Conservation (phyloP, 1,140 invertebrate species). For the Caenorhabditis elegans region DNA sequence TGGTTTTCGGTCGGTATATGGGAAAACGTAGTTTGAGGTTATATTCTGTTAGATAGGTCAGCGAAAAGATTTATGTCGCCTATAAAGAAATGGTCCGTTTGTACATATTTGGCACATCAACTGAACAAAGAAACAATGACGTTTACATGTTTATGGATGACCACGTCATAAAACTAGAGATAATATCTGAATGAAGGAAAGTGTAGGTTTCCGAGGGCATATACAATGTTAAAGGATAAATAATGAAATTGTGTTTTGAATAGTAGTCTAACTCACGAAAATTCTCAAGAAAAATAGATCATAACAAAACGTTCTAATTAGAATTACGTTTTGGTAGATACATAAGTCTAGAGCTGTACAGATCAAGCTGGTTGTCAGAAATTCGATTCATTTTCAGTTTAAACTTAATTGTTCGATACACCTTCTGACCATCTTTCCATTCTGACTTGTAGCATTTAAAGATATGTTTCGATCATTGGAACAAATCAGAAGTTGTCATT, state of each 20-base stretch:
- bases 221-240: no score
- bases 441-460: neutral
- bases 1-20: neutral
- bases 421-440: neutral
- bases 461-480: neutral
- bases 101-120: neutral
- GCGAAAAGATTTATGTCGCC: neutral
- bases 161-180: neutral
- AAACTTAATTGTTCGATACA: neutral
- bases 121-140: neutral
- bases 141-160: neutral
- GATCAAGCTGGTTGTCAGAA: no score
- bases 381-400: neutral
- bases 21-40: neutral
- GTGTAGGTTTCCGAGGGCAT: no score
- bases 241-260: no score
- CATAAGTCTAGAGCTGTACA: no score
- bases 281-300: no score
- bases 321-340: no score
- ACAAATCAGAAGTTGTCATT: constrained; percentile 1
- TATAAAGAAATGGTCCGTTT: neutral
- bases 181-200: neutral
- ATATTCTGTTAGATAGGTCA: neutral
- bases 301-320: no score
- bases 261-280: no score